Conservation (phyloP, 2,888 invertebrate species). For the Lumbricus terrestris region DNA sequence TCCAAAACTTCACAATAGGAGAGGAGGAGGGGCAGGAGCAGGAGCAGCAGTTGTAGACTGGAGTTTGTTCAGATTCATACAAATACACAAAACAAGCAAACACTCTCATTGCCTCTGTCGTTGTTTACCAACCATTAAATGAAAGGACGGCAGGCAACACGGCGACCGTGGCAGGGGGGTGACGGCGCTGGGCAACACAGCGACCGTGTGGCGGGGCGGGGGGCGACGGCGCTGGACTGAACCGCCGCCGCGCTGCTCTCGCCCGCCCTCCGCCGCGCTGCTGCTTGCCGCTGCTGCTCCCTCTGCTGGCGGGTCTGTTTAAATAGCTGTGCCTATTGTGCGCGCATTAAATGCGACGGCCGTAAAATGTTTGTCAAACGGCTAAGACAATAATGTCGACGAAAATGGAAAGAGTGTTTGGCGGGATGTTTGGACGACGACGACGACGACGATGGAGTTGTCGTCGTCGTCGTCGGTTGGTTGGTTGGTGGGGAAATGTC, state of each 20-base stretch:
- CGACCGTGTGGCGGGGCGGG: too few species aligned
- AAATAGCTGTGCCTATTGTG: constrained; percentile 3
- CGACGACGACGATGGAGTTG: neutral
- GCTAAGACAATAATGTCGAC: neutral
- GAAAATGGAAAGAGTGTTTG: constrained; percentile 10
- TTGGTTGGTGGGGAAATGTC: neutral
- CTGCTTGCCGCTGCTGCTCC: too few species aligned
- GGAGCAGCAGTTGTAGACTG: neutral
- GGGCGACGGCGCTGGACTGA: too few species aligned
- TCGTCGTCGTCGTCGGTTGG: too few species aligned
- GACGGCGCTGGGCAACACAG: too few species aligned
- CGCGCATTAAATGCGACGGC: neutral
- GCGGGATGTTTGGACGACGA: neutral
- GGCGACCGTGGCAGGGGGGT: too few species aligned
- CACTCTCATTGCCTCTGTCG: neutral
- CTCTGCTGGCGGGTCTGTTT: neutral
- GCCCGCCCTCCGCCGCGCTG: too few species aligned
- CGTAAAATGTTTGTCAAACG: constrained; percentile 16
- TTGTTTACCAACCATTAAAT: neutral
- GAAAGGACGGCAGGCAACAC: neutral
- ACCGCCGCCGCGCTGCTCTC: too few species aligned
- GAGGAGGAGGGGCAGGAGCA: neutral
- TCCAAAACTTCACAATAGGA: neutral
- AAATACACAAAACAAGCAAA: neutral
- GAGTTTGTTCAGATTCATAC: neutral